These are phyloP conservation scores for Calcarius ornatus DNA, from an alignment of 2,113 vertebrate species.

Conservation along the genomic window DNA sequence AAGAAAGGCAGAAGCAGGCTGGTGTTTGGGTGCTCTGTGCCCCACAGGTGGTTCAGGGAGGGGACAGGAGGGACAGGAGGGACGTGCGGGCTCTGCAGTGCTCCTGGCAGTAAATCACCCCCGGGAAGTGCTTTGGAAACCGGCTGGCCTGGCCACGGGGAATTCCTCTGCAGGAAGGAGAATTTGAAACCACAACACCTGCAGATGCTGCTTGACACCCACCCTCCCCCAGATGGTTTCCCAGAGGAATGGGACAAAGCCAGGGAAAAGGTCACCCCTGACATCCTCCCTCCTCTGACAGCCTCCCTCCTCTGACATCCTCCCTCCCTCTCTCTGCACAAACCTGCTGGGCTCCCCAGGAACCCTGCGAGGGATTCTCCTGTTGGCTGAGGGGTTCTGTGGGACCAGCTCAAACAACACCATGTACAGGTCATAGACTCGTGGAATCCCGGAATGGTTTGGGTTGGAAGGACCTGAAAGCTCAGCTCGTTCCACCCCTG, in stretches of 20 bases:
- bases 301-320: too few species aligned
- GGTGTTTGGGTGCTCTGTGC: background rate
- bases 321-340: too few species aligned
- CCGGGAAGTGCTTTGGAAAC: background rate
- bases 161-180: background rate
- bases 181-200: background rate
- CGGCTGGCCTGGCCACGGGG: background rate
- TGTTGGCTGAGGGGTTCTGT: background rate
- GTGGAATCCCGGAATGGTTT: background rate
- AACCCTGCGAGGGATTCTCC: background rate
- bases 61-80: background rate
- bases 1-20: background rate
- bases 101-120: background rate
- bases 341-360: background rate
- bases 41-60: background rate
- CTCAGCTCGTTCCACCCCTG: accelerated
- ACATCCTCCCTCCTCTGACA: too few species aligned
- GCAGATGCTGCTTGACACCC: background rate
- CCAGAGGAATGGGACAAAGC: background rate
- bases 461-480: background rate
- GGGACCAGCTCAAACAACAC: background rate
- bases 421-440: background rate
- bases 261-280: background rate
- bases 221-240: background rate
- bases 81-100: background rate